A percentile compares a stretch with the other conserved stretches of the same genome.
These are phyloP conservation scores for Gymnosoma rotundatum DNA, from an alignment of 2,888 invertebrate genomes.

Conservation along the genomic window DNA sequence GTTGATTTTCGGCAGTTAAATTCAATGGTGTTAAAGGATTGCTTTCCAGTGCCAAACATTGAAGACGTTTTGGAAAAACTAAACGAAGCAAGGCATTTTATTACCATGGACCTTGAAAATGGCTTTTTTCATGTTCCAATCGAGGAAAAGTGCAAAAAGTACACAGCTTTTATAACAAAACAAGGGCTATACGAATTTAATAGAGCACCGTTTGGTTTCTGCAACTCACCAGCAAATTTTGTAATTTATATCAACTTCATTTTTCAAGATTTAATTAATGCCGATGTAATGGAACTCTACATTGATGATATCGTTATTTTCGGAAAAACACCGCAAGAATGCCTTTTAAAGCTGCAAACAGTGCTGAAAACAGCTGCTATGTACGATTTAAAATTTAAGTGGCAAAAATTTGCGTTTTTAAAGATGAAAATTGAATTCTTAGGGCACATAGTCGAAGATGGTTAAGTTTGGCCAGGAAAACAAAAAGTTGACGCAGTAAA, in stretches of 20 bases:
- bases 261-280: conserved; percentile 52
- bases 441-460: background rate
- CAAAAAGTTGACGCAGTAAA: background rate
- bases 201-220: conserved; percentile 54
- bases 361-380: background rate
- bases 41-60: too few relatives aligned
- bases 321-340: background rate
- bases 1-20: too few relatives aligned
- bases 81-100: too few relatives aligned
- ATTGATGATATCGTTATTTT: conserved; percentile 31
- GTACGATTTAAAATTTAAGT: background rate
- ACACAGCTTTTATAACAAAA: too few relatives aligned
- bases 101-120: too few relatives aligned
- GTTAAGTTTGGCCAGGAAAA: conserved; percentile 32
- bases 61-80: too few relatives aligned
- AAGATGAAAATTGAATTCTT: background rate
- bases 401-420: background rate
- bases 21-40: too few relatives aligned
- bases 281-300: conserved; percentile 48
- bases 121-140: too few relatives aligned
- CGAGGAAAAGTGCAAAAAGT: too few relatives aligned
- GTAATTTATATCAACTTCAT: conserved; percentile 50
- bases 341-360: background rate
- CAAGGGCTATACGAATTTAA: conserved; percentile 7
- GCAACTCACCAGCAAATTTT: conserved; percentile 53